Conservation (phyloP, 2,888 invertebrate genomes). For the Mythimna loreyi region DNA sequence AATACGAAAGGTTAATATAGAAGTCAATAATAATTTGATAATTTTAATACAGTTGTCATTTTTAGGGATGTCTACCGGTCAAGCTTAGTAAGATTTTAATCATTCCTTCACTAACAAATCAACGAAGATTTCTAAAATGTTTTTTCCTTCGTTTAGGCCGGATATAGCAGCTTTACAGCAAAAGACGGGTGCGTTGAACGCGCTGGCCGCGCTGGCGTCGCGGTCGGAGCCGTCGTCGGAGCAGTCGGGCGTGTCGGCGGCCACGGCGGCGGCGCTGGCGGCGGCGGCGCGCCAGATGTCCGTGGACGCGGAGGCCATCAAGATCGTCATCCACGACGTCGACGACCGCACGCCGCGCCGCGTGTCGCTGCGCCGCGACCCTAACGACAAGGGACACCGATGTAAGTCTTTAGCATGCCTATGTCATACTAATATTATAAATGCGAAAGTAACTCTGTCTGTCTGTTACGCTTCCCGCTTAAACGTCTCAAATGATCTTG, state of each 20-base stretch:
- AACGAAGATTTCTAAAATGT: not conserved
- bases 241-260: conserved; percentile 81
- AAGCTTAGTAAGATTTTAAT: too few species aligned
- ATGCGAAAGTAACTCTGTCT: too few species aligned
- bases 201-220: conserved; percentile 82
- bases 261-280: conserved; percentile 88
- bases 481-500: too few species aligned
- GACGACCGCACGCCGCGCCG: conserved; percentile 95
- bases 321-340: conserved; percentile 98
- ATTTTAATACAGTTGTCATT: too few species aligned
- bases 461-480: too few species aligned
- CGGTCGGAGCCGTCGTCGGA: conserved; percentile 79
- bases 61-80: too few species aligned
- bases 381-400: conserved; percentile 96
- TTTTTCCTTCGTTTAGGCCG: conserved; percentile 91
- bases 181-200: conserved; percentile 90
- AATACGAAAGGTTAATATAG: too few species aligned
- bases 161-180: conserved; percentile 93
- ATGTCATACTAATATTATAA: too few species aligned
- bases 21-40: too few species aligned
- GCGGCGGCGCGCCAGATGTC: conserved; percentile 95
- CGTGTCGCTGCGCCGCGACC: conserved; percentile 94
- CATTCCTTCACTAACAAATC: too few species aligned
- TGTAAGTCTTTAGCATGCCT: conserved; percentile 91
- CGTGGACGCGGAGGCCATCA: conserved; percentile 97